These are phyloP conservation scores for Caracal caracal DNA, from an alignment of 2,113 vertebrate species.

Conservation along the genomic window DNA sequence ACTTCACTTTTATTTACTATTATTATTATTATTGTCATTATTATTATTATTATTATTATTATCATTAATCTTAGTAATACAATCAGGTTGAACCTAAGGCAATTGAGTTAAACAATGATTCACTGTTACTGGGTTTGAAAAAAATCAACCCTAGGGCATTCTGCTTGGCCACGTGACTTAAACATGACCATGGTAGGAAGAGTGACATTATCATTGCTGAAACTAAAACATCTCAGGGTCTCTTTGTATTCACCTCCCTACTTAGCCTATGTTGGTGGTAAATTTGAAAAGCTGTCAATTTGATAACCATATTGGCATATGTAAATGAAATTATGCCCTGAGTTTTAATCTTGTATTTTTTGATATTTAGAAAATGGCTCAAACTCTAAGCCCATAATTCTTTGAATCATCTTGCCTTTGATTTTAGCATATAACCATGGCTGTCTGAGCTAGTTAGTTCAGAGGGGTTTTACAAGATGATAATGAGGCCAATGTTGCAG, in stretches of 20 bases:
- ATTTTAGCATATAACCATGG: conserved; percentile 47
- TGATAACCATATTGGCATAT: not conserved
- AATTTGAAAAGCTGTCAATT: not conserved
- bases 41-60: no score
- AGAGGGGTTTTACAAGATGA: conserved; percentile 48
- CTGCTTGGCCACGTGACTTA: not conserved
- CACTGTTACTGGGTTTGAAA: conserved; percentile 27
- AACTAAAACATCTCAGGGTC: not conserved
- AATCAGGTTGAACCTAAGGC: conserved; percentile 9
- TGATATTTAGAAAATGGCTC: conserved; percentile 5
- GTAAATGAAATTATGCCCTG: conserved; percentile 11
- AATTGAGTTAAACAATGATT: conserved; percentile 28
- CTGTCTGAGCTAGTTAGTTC: conserved; percentile 71
- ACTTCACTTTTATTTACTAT: conserved; percentile 38
- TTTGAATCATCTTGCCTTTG: conserved; percentile 61
- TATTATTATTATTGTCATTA: not conserved
- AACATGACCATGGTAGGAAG: not conserved
- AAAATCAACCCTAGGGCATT: not conserved
- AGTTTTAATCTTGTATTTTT: not conserved
- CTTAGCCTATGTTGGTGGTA: not conserved
- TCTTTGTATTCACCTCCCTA: not conserved
- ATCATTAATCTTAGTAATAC: not conserved
- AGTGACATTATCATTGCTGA: not conserved
- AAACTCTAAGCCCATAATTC: not conserved
- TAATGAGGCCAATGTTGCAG: conserved; percentile 72